phyloP scores from a whole-genome alignment of 2,797 vertebrate genomes.

The Trachurus trachurus region DNA sequence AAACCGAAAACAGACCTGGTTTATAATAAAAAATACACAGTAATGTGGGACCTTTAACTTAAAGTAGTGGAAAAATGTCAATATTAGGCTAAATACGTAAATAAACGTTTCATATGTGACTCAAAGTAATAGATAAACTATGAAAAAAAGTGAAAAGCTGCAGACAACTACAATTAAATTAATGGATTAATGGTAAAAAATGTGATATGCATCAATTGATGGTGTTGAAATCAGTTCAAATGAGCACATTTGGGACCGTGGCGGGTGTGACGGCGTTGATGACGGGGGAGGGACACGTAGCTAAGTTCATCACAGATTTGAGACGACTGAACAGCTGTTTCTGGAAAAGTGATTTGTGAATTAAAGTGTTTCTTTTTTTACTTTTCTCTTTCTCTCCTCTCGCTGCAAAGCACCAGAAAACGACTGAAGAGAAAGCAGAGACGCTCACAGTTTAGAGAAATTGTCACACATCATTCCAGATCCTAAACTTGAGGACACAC shows the following conservation, averaged over 20 bases:
- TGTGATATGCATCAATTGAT: too few species aligned
- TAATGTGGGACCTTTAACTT: too few species aligned
- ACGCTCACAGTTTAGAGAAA: neutral
- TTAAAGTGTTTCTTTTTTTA: neutral
- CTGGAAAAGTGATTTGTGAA: neutral
- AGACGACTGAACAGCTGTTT: constrained; percentile 3
- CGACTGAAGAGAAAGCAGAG: neutral
- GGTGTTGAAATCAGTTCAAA: neutral
- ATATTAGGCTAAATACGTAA: too few species aligned
- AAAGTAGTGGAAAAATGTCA: too few species aligned
- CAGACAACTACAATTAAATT: neutral
- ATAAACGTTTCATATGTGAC: too few species aligned
- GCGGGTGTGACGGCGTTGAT: neutral
- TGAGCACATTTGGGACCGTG: neutral
- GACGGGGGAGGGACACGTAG: neutral
- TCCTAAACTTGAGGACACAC: constrained; percentile 4
- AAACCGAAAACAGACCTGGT: too few species aligned
- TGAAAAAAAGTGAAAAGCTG: neutral
- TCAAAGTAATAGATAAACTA: too few species aligned
- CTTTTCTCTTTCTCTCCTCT: neutral
- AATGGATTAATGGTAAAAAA: neutral
- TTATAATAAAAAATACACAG: too few species aligned
- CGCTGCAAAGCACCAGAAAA: neutral
- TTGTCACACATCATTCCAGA: constrained; percentile 14
- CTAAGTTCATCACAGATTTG: neutral